Evolutionary conservation across 2,888 invertebrate genomes (phyloP).

Genomic region (Campaea margaritaria): DNA sequence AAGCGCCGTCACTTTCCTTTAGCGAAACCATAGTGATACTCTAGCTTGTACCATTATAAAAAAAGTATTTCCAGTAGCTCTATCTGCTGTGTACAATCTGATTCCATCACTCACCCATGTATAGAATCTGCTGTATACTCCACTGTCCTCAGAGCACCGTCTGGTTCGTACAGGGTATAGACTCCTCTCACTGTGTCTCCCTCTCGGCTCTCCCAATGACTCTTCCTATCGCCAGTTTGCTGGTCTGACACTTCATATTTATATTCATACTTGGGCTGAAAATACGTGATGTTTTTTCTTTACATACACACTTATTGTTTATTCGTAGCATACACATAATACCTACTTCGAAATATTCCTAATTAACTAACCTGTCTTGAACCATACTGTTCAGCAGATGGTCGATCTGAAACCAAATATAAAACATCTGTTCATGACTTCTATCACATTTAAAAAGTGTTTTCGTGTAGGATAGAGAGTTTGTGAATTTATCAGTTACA

Average conservation of each 20-base stretch:
- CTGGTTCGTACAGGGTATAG: constrained; percentile 79
- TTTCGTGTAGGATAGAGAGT: too few species aligned
- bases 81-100: too few species aligned
- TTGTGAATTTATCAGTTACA: too few species aligned
- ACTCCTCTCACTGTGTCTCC: constrained; percentile 80
- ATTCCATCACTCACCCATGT: constrained; percentile 61
- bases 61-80: too few species aligned
- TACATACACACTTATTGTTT: too few species aligned
- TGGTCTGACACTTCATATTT: constrained; percentile 83
- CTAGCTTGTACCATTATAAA: too few species aligned
- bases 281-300: constrained; percentile 13
- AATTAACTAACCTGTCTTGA: constrained; percentile 43
- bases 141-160: constrained; percentile 79
- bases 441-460: too few species aligned
- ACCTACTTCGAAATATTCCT: too few species aligned
- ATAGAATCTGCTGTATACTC: constrained; percentile 80
- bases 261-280: constrained; percentile 80
- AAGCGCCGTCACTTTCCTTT: too few species aligned
- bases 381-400: constrained; percentile 46
- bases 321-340: too few species aligned
- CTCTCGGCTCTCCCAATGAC: constrained; percentile 80
- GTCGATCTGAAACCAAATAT: constrained; percentile 42
- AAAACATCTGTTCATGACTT: neutral
- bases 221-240: constrained; percentile 82
- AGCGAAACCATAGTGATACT: too few species aligned